Base-by-base conservation (phyloP, 2,797 vertebrate genomes). In the Pangasius sanitwongsei region DNA sequence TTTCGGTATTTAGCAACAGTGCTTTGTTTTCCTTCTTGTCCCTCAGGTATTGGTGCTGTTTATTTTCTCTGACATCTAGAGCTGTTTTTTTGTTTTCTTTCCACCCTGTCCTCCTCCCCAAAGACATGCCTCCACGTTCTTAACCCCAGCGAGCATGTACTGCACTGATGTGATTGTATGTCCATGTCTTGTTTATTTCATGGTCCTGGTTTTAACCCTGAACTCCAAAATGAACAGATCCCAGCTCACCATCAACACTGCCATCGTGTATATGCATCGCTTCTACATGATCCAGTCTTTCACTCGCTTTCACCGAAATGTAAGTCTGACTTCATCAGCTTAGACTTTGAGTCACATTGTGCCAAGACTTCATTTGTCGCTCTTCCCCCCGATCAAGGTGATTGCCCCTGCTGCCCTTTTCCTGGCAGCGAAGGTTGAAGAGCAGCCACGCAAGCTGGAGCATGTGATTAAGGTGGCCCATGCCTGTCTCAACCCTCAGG, bases 221-320 rank as follows among this genome's bases (percentile, higher is more conserved):
- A 93, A 96, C 92, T 55, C 57, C 41, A 4, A 48, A 13, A n/a
- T 12, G 8, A 89, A 59, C 96, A 99, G 99, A 83, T 99, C 98
- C 85, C 99, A 99, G 94, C 96, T 99, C 50, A 99, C 98, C 0
- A 99, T 99, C 95, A 99, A 99, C 94, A 99, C 99, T 78, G 98
- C 98, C 91, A 99, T 99, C 95, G 99, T 99, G 95, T 99, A 99
- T 95, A 99, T 99, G 98, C 99, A 99, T 94, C 97, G 98, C 89
- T 99, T 99, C 97, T 99, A 99, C 96, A 99, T 99, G 99, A 97
- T 99, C 90, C 98, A 99, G 96, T 98, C 99, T 90, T 99, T 99
- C 96, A 96, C 97, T 87, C 99, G 98, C 94, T 99, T 99, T 95
- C 98, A 97, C 92, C 96, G 97, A 96, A 99, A 99, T 92, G 99